Evolutionary conservation across 2,888 invertebrate species (phyloP), one percentile per base, ranked within the genome.

Genomic region (Phrixothrix hirtus): DNA sequence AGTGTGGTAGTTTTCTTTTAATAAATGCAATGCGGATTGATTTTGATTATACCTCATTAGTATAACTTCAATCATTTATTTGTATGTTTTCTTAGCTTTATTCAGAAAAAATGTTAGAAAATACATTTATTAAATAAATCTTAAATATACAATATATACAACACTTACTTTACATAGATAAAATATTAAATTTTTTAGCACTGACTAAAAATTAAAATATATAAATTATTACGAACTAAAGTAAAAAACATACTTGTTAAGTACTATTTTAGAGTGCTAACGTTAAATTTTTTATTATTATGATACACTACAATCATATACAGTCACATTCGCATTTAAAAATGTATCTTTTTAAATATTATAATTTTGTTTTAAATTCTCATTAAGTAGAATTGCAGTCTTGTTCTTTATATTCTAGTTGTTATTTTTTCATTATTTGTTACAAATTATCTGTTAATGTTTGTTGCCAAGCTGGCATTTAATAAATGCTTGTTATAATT

Each of bases 401-500:
- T 52, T 52, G 16, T 52, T 36, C 17, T 12, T 11, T 49, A 43
- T 27, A 25, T 35, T 15, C 30, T 34, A 32, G 26, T 16, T 12
- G 10, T 25, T 12, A 13, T 11, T 13, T 42, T 9, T 17, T 13
- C 2, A 11, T 13, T 10, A n/a, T 36, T 2, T 21, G 13, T 17
- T 7, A 11, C 14, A 13, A 47, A 36, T 58, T 68, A 68, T 63
- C 68, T 66, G 43, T 67, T 58, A 42, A 62, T 57, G 16, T 49
- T 63, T 15, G 61, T n/a, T n/a, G n/a, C 61, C 13, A 60, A 52
- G 36, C 60, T 65, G 16, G 56, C 50, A 41, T 60, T 61, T 3
- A 59, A 55, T 16, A 58, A 53, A 29, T 58, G 57, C 21, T 56
- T 54, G 43, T 66, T 63, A 25, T 66, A 59, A 32, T 64, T 62